Evolutionary conservation across 2,888 invertebrate species (phyloP).

Genomic region (Chalcis sispes): DNA sequence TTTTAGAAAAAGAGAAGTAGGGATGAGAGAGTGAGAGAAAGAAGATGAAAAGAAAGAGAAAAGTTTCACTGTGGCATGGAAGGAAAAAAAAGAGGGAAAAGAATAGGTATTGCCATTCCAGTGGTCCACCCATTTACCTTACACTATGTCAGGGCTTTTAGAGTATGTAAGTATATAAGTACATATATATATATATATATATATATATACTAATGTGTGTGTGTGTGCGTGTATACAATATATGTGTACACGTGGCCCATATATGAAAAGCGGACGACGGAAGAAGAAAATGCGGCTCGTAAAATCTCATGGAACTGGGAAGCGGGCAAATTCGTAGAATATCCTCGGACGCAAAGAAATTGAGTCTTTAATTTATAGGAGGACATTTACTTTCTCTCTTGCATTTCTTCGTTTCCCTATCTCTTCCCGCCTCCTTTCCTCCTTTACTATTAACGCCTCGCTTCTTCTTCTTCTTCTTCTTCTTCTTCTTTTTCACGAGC

Average conservation of each 20-base stretch:
- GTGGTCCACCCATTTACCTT: not conserved
- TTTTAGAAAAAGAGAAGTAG: conserved; percentile 15
- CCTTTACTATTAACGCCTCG: too few relatives aligned
- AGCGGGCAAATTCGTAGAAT: conserved; percentile 47
- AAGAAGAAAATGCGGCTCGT: conserved; percentile 45
- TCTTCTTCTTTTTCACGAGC: too few relatives aligned
- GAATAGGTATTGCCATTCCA: conserved; percentile 10
- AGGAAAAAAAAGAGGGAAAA: too few relatives aligned
- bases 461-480: too few relatives aligned
- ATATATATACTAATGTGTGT: too few relatives aligned
- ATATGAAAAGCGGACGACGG: conserved; percentile 25
- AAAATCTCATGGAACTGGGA: conserved; percentile 37
- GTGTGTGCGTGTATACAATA: too few relatives aligned
- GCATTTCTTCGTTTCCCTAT: not conserved
- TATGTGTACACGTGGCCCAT: conserved; percentile 15
- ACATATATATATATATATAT: too few relatives aligned
- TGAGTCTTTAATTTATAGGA: conserved; percentile 52
- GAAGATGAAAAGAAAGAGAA: not conserved
- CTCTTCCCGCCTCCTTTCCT: too few relatives aligned
- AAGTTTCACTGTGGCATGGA: too few relatives aligned
- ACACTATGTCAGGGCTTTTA: conserved; percentile 30
- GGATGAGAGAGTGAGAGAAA: not conserved
- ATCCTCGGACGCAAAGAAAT: conserved; percentile 48
- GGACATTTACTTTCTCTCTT: conserved; percentile 38
- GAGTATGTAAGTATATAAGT: not conserved